These are phyloP conservation scores for Ceraclea dissimilis DNA, from an alignment of 2,888 invertebrate species.

Conservation along the genomic window DNA sequence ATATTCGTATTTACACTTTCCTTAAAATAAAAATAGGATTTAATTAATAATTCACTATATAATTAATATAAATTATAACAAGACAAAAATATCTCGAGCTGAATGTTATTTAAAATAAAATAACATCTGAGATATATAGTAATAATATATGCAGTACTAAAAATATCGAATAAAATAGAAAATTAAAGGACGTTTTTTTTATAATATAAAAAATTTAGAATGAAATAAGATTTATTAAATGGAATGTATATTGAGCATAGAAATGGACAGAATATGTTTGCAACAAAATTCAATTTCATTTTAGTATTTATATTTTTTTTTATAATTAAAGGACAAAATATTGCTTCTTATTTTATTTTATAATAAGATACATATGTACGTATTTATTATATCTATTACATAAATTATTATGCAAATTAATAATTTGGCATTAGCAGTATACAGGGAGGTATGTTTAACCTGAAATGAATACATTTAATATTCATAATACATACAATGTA, in stretches of 20 bases:
- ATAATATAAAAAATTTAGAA: no score
- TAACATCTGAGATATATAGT: background rate
- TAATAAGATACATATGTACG: background rate
- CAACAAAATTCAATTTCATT: background rate
- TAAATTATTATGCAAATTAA: slow-evolving; percentile 5
- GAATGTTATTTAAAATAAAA: background rate
- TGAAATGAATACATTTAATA: background rate
- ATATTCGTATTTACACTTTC: background rate
- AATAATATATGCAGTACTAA: background rate
- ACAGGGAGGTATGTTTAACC: no score
- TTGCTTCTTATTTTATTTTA: background rate
- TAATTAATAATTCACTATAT: background rate
- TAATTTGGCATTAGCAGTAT: slow-evolving; percentile 2
- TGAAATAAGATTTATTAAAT: background rate
- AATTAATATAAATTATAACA: no score
- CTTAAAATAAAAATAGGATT: background rate
- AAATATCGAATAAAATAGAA: background rate
- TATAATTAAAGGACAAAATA: background rate
- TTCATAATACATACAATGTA: background rate
- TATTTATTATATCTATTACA: background rate
- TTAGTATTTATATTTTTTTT: background rate
- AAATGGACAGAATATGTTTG: background rate
- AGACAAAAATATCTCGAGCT: background rate
- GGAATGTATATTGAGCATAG: slow-evolving; percentile 2
- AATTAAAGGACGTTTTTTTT: no score